Evolutionary conservation across 2,113 vertebrate species (phyloP).

Genomic region (Muscicapa adusta): DNA sequence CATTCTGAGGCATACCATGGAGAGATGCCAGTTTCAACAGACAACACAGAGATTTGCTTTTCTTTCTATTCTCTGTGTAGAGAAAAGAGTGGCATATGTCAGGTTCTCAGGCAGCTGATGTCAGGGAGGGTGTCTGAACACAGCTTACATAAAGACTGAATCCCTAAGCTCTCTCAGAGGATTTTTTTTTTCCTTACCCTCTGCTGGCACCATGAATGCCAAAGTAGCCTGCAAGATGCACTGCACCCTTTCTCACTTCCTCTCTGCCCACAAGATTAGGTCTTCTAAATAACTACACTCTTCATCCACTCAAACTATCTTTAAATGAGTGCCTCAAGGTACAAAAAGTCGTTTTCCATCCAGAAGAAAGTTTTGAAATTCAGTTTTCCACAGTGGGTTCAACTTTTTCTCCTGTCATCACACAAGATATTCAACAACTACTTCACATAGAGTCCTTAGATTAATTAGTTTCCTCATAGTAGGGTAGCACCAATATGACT

Average conservation of each 20-base stretch:
- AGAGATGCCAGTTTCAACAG: neutral
- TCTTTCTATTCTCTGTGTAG: neutral
- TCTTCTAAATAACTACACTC: neutral
- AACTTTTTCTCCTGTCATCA: neutral
- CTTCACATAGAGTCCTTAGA: neutral
- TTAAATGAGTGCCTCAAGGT: neutral
- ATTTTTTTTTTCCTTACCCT: neutral
- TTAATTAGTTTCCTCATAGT: neutral
- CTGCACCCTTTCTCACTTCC: neutral
- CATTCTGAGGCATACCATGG: neutral
- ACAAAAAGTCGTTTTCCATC: neutral
- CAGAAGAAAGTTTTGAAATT: neutral
- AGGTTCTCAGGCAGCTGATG: neutral
- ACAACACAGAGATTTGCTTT: neutral
- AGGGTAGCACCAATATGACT: neutral
- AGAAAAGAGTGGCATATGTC: neutral
- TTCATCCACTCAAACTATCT: neutral
- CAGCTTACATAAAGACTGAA: neutral
- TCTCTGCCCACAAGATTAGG: neutral
- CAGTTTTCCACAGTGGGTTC: neutral
- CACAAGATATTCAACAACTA: neutral
- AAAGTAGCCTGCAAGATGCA: neutral
- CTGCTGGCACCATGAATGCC: neutral
- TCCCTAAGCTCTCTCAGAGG: neutral
- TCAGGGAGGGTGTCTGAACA: neutral